A percentile compares a stretch with the other conserved stretches of the same genome.
phyloP scores from a whole-genome alignment of 1,140 invertebrate species.

The Heliconius hewitsoni region DNA sequence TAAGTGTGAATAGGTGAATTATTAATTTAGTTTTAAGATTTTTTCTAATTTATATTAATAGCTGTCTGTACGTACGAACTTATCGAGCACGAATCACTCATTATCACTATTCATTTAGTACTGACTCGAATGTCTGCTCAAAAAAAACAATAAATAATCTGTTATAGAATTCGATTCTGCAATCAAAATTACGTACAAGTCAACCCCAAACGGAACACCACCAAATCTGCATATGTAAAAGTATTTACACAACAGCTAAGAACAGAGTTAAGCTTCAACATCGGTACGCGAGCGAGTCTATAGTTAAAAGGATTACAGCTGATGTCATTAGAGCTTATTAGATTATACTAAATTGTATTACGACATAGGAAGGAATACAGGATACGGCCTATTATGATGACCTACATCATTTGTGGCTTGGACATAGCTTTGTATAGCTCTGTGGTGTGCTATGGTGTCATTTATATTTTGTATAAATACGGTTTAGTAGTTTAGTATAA shows the following conservation, averaged over 20 bases:
- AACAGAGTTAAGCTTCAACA: not conserved
- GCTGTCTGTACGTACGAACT: too few relatives aligned
- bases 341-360: conserved; percentile 74
- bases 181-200: not conserved
- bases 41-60: too few relatives aligned
- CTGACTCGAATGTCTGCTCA: too few relatives aligned
- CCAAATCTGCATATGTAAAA: not conserved
- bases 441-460: not conserved
- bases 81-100: too few relatives aligned
- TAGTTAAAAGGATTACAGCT: conserved; percentile 59
- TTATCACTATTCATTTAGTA: too few relatives aligned
- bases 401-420: conserved; percentile 25
- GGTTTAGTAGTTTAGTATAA: too few relatives aligned
- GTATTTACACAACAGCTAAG: not conserved
- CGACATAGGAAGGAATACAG: conserved; percentile 58
- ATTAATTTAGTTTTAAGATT: too few relatives aligned
- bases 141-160: not conserved
- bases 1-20: too few relatives aligned
- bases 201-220: not conserved
- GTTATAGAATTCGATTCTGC: not conserved
- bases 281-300: conserved; percentile 17
- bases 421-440: conserved; percentile 7
- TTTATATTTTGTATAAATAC: not conserved
- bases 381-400: conserved; percentile 55
- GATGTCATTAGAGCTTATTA: conserved; percentile 65